Conservation (phyloP, 2,888 invertebrate genomes). For the Acronicta leporina region DNA sequence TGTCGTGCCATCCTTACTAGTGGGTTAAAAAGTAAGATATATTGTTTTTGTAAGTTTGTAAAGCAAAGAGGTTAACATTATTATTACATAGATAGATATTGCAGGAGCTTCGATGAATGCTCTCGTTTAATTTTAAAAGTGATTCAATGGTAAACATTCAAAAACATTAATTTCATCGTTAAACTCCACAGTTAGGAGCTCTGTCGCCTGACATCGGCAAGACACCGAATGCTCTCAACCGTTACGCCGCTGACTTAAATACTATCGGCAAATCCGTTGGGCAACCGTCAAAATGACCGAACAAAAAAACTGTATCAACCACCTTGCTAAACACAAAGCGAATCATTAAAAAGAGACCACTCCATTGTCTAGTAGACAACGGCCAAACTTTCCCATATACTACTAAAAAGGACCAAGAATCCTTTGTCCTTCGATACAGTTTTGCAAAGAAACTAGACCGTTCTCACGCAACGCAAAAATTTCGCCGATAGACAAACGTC, state of each 20-base stretch:
- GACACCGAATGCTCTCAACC: constrained; percentile 63
- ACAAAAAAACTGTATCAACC: constrained; percentile 83
- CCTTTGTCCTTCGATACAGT: constrained; percentile 80
- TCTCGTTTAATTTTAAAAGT: too few relatives aligned
- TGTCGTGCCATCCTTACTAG: too few relatives aligned
- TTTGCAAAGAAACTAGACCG: constrained; percentile 87
- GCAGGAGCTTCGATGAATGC: too few relatives aligned
- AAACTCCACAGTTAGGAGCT: constrained; percentile 14
- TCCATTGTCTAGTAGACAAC: constrained; percentile 81
- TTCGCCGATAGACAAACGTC: constrained; percentile 82
- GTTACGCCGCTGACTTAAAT: constrained; percentile 76
- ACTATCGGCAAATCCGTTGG: constrained; percentile 85
- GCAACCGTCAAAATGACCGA: constrained; percentile 84
- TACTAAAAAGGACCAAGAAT: constrained; percentile 58
- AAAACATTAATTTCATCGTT: constrained; percentile 4
- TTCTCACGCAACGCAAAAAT: constrained; percentile 87
- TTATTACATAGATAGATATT: too few relatives aligned
- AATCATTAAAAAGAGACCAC: constrained; percentile 89
- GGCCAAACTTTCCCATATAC: constrained; percentile 80
- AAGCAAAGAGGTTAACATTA: too few relatives aligned
- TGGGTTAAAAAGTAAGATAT: too few relatives aligned
- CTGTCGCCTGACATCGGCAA: constrained; percentile 12
- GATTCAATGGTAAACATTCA: background rate
- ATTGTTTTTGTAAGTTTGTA: too few relatives aligned
- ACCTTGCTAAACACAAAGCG: constrained; percentile 77